Evolutionary conservation across 1,140 invertebrate genomes (phyloP).

Genomic region (Rhysida immarginata): DNA sequence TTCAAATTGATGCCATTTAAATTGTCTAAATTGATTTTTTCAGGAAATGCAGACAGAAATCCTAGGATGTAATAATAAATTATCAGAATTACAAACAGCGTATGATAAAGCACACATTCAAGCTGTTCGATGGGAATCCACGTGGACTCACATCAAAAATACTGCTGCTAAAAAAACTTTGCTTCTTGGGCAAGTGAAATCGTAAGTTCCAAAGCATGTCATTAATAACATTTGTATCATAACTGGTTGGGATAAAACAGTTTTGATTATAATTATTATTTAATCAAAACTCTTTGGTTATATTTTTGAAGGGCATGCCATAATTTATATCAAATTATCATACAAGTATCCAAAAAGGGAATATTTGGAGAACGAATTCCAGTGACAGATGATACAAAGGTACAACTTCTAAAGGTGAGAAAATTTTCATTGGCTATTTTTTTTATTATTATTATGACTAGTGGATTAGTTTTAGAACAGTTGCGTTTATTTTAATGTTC

Average conservation of each 20-base stretch:
- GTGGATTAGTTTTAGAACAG: too few relatives aligned
- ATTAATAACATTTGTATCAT: too few relatives aligned
- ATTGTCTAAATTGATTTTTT: background rate
- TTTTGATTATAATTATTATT: background rate
- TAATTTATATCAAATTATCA: constrained; percentile 4
- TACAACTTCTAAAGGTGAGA: too few relatives aligned
- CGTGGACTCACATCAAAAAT: constrained; percentile 15
- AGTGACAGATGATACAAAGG: background rate
- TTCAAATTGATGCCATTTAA: background rate
- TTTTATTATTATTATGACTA: too few relatives aligned
- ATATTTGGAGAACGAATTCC: too few relatives aligned
- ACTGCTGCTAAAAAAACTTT: constrained; percentile 18
- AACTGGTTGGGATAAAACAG: background rate
- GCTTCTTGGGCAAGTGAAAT: constrained; percentile 17
- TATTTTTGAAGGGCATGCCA: background rate
- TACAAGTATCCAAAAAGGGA: background rate
- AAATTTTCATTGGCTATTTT: too few relatives aligned
- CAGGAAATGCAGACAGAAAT: constrained; percentile 1
- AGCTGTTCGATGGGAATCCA: constrained; percentile 11
- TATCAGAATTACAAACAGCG: constrained; percentile 14
- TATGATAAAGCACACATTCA: constrained; percentile 8
- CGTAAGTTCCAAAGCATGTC: background rate
- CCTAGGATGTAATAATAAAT: constrained; percentile 12
- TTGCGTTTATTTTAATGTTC: too few relatives aligned
- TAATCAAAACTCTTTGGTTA: background rate